Evolutionary conservation across 2,888 invertebrate species (phyloP).

Genomic region (Oasisia sp.): DNA sequence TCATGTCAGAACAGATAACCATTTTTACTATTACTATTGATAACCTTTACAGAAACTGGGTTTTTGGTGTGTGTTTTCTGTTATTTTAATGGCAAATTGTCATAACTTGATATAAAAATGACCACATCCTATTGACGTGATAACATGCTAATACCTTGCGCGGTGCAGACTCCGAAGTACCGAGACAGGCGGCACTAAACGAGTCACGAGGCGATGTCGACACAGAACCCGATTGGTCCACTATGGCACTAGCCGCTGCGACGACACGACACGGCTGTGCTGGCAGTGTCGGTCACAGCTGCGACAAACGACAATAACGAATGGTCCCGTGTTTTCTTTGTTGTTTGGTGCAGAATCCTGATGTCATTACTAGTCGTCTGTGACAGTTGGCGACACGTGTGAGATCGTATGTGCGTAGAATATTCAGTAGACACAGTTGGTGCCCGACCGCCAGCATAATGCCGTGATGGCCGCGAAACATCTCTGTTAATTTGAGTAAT

Average conservation of each 20-base stretch:
- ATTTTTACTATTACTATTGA: too few relatives aligned
- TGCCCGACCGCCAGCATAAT: too few relatives aligned
- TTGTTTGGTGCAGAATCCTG: neutral
- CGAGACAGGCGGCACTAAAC: neutral
- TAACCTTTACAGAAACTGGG: too few relatives aligned
- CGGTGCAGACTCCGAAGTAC: neutral
- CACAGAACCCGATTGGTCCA: neutral
- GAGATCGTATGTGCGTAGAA: neutral
- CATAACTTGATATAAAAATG: too few relatives aligned
- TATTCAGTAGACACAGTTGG: neutral
- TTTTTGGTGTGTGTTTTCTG: too few relatives aligned
- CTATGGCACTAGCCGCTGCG: neutral
- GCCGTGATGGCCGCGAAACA: too few relatives aligned
- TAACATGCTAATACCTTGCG: too few relatives aligned
- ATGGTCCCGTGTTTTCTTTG: neutral
- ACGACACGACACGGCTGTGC: neutral
- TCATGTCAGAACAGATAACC: too few relatives aligned
- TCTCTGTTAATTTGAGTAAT: too few relatives aligned
- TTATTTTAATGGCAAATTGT: too few relatives aligned
- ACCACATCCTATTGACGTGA: neutral
- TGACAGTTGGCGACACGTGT: slow-evolving; percentile 17
- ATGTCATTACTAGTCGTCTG: neutral
- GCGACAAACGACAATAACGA: neutral
- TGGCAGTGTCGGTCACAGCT: neutral
- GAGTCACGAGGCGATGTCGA: neutral